Evolutionary conservation across 2,797 vertebrate genomes (phyloP), one percentile per base, ranked within the genome.

Genomic region (Sebastes steindachneri): DNA sequence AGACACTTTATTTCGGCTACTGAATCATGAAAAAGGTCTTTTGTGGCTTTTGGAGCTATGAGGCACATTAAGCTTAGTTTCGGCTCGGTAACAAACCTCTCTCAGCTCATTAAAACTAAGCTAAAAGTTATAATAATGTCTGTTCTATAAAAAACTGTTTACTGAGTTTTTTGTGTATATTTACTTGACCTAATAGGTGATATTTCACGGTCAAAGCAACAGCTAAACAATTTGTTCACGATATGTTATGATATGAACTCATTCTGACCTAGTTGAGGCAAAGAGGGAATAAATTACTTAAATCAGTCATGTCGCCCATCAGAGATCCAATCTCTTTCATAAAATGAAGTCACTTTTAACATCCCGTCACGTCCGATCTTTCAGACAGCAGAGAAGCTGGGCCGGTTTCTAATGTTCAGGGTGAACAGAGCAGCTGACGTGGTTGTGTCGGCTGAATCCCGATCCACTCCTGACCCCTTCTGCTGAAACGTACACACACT

Each of bases 101-200:
- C 75, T 29, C 70, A 55, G 48, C 89, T 92, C 88, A 87, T 93
- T 93, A 92, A 90, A 93, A 90, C 73, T 53, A 26, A 77, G 21
- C 28, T 33, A 37, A 74, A 89, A 86, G 73, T 77, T 77, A 29
- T 7, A 64, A 63, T 68, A 68, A 77, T 33, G 41, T 9, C 71
- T 29, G 17, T 21, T 73, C 17, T 25, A 2, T 54, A 55, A 79
- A 68, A n/a, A 66, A 29, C 0, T 8, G 21, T 67, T 41, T 9
- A 1, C 11, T 58, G 33, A 63, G 59, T 23, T 60, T 17, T 64
- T 55, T n/a, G 0, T 1, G 1, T 8, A 7, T 28, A 17, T 28
- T 64, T 70, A 53, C 3, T 29, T 17, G 25, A 70, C 37, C 25
- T 33, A 8, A 60, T 28, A 60, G 5, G 5, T 35, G 10, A 31